These are phyloP conservation scores for Schlechtendalia chinensis DNA, from an alignment of 1,140 invertebrate species.

Conservation along the genomic window DNA sequence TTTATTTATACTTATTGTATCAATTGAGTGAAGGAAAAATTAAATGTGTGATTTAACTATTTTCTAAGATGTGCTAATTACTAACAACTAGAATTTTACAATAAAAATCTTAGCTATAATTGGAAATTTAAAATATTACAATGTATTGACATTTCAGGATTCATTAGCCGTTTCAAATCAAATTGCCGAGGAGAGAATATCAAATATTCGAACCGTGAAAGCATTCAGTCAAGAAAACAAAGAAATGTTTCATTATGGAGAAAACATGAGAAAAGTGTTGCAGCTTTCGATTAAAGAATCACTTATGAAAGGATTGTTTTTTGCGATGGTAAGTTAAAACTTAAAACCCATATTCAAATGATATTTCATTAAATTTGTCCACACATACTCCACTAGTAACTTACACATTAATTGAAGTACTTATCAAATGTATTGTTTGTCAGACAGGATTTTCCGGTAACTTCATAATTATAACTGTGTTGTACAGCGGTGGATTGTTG, in stretches of 20 bases:
- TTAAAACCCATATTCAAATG: constrained; percentile 2
- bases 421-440: constrained; percentile 50
- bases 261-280: constrained; percentile 73
- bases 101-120: not conserved
- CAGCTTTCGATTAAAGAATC: constrained; percentile 83
- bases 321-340: constrained; percentile 72
- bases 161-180: constrained; percentile 79
- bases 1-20: no score
- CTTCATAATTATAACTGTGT: constrained; percentile 82
- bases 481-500: constrained; percentile 91
- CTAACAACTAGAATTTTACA: no score
- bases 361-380: not conserved
- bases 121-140: constrained; percentile 18
- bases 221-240: constrained; percentile 82
- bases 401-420: not conserved
- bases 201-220: constrained; percentile 92
- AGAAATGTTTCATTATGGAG: constrained; percentile 71
- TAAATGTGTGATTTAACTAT: no score
- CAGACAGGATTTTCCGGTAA: constrained; percentile 92
- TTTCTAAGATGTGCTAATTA: no score
- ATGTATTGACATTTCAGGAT: constrained; percentile 63
- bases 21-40: no score
- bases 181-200: constrained; percentile 87
- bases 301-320: constrained; percentile 83
- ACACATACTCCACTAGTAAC: not conserved